Evolutionary conservation across 92 coral and sea anemone species (phyloP), one percentile per base, ranked within the genome.

Genomic region (Nematostella vectensis): DNA sequence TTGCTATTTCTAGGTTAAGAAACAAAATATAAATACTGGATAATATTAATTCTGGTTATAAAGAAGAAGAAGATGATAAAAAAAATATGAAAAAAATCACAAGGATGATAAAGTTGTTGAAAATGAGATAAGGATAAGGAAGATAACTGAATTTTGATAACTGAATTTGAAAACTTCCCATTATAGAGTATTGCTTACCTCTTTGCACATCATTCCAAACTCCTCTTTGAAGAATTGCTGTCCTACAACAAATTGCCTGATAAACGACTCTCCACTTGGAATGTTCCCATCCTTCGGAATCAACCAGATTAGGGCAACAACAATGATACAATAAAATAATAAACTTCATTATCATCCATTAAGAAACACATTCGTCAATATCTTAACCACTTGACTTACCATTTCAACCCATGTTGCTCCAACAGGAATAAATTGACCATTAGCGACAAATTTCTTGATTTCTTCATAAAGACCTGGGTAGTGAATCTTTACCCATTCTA

Each of bases 371-470:
- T 25, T 25, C 23, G 8, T 0, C 50, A 25, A 45, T 45, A 25
- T n/a, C n/a, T n/a, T n/a, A n/a, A n/a, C n/a, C n/a, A n/a, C n/a
- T n/a, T n/a, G 6, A n/a, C 77, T 58, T 45, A 91, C 98, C 98
- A 91, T 86, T 76, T 91, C 98, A 2, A 86, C 74, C 98, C 98
- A 91, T 11, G 93, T 85, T 48, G 95, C 98, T 13, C 98, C 98
- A 25, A 91, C 98, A 25, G 88, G 91, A 31, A 91, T 69, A 52
- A 91, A 91, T 54, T 86, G 94, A 37, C 96, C 96, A 40, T 72
- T 81, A 16, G 67, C 70, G n/a, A 57, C 88, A 37, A 72, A 88
- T 31, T 53, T 59, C 57, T 75, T 82, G 40, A 91, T 77, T 39
- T 91, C 98, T 25, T 72, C 74, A 69, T 72, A 91, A 50, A 85